Evolutionary conservation across 64 coral and sea anemone species (phyloP), one percentile per base, ranked within the genome.

Genomic region (Orbicella faveolata): DNA sequence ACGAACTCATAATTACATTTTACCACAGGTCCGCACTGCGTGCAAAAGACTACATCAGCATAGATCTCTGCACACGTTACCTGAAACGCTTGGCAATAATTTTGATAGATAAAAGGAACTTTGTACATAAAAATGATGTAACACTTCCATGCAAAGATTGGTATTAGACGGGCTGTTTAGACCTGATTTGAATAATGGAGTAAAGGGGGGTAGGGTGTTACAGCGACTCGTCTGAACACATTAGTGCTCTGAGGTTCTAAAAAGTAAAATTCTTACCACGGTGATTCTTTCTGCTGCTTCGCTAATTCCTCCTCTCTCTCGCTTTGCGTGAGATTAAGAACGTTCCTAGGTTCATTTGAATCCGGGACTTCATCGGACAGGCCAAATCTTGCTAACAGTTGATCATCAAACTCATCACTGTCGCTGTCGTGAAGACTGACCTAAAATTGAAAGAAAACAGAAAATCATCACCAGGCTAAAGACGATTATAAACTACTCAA

Each of bases 321-420:
- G 39, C 26, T 74, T 12, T 80, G 89, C 33, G 88, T 94, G 54
- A 93, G 63, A 62, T 87, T 77, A 36, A 93, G 87, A 88, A 51
- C 76, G 54, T 90, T 92, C 72, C 62, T 82, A 81, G 79, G 77
- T 15, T 23, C 77, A 52, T 17, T 62, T 75, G 64, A 23, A 35
- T 44, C 55, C 9, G 80, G 66, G 19, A 84, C 83, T 65, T 95
- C 90, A 73, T 99, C 97, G 18, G 94, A 90, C 76, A 99, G 68
- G 11, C 97, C 97, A 72, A 99, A 93, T 26, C 90, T 93, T 51
- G 89, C 88, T 48, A 96, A 75, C 20, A 96, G 35, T 1, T 89
- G 63, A 59, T 96, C 95, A 74, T 96, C 95, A 81, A 96, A 87
- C 14, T 91, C 52, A 6, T 96, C 88, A n/a, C 76, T 82, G 78